Percentiles rank a stretch among this genome's conserved stretches.
phyloP scores from a whole-genome alignment of 1,140 invertebrate genomes.

The Periplaneta americana region DNA sequence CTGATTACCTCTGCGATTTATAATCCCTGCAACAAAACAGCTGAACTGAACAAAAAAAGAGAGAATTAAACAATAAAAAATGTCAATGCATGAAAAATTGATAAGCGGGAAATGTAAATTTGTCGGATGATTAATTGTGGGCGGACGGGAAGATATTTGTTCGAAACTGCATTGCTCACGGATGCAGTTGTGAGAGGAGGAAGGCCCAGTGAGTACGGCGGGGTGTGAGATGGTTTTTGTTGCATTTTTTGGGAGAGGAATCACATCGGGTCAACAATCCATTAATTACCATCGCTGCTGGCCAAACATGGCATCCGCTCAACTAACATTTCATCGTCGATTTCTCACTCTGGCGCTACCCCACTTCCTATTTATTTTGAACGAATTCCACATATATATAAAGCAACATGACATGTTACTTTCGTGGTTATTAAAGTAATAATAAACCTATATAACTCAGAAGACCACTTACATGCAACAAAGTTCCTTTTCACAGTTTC shows the following conservation, averaged over 20 bases:
- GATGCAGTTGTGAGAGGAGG: background rate
- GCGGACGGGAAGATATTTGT: background rate
- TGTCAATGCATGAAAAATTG: background rate
- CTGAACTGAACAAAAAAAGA: background rate
- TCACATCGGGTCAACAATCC: background rate
- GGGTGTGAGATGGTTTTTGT: background rate
- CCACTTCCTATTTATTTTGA: too few relatives aligned
- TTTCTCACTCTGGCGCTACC: too few relatives aligned
- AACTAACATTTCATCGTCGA: background rate
- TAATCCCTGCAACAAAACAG: background rate
- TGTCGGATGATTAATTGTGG: background rate
- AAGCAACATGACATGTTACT: too few relatives aligned
- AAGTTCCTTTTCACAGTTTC: too few relatives aligned
- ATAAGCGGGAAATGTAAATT: background rate
- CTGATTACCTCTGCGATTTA: too few relatives aligned
- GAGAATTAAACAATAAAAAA: background rate
- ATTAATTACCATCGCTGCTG: background rate
- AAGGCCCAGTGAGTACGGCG: background rate
- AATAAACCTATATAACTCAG: too few relatives aligned
- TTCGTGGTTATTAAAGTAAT: too few relatives aligned
- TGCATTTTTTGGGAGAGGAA: background rate
- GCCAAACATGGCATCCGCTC: background rate
- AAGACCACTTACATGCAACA: too few relatives aligned
- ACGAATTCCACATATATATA: too few relatives aligned
- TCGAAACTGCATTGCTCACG: background rate